phyloP scores from a whole-genome alignment of 2,113 vertebrate species.

The Stercorarius parasiticus region DNA sequence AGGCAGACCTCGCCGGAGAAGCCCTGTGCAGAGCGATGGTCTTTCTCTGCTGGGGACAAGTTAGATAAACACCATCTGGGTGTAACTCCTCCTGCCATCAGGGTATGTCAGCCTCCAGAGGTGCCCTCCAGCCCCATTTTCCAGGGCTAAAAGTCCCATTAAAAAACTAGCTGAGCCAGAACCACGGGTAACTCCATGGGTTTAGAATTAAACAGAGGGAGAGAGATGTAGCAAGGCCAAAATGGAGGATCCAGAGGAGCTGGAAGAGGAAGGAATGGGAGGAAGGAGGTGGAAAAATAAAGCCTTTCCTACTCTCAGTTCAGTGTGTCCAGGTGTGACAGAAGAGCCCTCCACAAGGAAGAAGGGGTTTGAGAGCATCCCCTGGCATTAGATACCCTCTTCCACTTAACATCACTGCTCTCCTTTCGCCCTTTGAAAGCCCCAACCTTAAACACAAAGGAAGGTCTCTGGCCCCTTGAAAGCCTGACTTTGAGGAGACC shows the following conservation, averaged over 20 bases:
- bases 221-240: not conserved
- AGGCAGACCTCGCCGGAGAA: not conserved
- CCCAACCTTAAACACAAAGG: not conserved
- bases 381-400: not conserved
- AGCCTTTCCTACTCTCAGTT: not conserved
- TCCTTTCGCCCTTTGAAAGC: not conserved
- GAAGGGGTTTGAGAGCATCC: not conserved
- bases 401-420: not conserved
- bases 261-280: not conserved
- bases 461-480: not conserved
- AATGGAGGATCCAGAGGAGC: not conserved
- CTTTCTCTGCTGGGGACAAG: not conserved
- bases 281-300: not conserved
- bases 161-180: not conserved
- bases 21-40: not conserved
- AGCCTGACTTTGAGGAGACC: not conserved
- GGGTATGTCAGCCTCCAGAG: not conserved
- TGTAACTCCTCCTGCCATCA: not conserved
- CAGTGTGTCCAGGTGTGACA: not conserved
- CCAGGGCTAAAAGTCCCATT: not conserved
- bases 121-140: not conserved
- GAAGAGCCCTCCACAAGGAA: not conserved
- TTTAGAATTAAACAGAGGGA: not conserved
- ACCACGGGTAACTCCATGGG: not conserved
- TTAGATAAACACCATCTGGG: not conserved